These are phyloP conservation scores for Zonotrichia albicollis DNA, from an alignment of 2,797 vertebrate species.

Conservation along the genomic window DNA sequence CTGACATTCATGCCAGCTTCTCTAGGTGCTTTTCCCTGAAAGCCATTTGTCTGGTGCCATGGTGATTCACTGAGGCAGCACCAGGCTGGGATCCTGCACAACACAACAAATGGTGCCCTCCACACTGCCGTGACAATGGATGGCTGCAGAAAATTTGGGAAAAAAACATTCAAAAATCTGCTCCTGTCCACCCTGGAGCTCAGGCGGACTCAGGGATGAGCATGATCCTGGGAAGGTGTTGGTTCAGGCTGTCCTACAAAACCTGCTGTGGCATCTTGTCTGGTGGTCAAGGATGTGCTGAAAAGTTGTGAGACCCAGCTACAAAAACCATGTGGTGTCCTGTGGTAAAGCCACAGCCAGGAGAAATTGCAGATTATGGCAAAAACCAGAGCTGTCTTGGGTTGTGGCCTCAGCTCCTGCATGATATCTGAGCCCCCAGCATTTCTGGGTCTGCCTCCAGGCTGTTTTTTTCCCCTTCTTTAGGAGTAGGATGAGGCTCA, in stretches of 20 bases:
- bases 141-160: not conserved
- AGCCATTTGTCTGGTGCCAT: constrained; percentile 2
- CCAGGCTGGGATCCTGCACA: not conserved
- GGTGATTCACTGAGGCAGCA: not conserved
- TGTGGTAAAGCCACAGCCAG: not conserved
- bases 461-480: not conserved
- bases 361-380: not conserved
- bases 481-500: not conserved
- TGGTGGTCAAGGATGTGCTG: not conserved
- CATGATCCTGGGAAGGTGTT: not conserved
- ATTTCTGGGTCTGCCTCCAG: not conserved
- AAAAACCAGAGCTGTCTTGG: not conserved
- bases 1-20: not conserved
- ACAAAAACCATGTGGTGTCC: not conserved
- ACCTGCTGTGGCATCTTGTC: not conserved
- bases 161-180: not conserved
- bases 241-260: not conserved
- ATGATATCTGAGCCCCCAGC: not conserved
- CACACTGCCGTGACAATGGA: not conserved
- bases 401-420: not conserved
- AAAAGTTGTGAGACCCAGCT: not conserved
- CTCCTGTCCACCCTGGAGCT: not conserved
- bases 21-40: not conserved
- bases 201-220: not conserved
- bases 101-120: not conserved